Conservation (phyloP, 2,113 vertebrate genomes). For the Morone chrysops region DNA sequence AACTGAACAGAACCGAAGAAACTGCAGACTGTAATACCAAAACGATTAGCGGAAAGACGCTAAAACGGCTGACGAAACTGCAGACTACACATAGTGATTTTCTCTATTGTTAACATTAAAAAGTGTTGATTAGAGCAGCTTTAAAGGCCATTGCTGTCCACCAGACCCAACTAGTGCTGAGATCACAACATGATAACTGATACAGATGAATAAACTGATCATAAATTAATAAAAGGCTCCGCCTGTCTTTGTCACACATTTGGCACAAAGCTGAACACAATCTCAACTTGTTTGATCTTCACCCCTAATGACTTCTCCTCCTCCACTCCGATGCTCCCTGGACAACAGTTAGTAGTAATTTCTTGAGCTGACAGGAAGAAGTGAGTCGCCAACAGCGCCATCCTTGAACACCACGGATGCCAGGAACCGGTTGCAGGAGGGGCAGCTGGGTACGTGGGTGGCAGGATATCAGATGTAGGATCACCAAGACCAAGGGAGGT, state of each 20-base stretch:
- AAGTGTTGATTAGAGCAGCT: neutral
- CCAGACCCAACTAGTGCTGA: neutral
- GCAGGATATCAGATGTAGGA: constrained; percentile 52
- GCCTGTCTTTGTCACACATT: neutral
- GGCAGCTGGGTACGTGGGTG: constrained; percentile 47
- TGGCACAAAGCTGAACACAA: neutral
- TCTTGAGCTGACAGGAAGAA: constrained; percentile 43
- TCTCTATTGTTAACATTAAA: neutral
- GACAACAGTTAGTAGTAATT: constrained; percentile 32
- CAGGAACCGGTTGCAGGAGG: constrained; percentile 31
- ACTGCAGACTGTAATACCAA: no score
- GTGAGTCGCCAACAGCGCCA: constrained; percentile 15
- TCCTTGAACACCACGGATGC: constrained; percentile 3
- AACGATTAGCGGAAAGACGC: neutral
- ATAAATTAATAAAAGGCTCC: constrained; percentile 20
- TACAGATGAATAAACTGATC: constrained; percentile 34
- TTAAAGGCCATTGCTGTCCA: neutral
- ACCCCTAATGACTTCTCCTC: constrained; percentile 9
- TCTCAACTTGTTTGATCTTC: constrained; percentile 42
- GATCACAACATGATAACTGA: neutral
- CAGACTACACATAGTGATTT: neutral
- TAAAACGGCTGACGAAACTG: neutral
- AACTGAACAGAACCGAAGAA: no score
- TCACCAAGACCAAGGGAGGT: constrained; percentile 46
- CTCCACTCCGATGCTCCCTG: constrained; percentile 11